A percentile compares a stretch with the other conserved stretches of the same genome.
phyloP scores from a whole-genome alignment of 2,113 vertebrate species.

The Sinocyclocheilus grahami region DNA sequence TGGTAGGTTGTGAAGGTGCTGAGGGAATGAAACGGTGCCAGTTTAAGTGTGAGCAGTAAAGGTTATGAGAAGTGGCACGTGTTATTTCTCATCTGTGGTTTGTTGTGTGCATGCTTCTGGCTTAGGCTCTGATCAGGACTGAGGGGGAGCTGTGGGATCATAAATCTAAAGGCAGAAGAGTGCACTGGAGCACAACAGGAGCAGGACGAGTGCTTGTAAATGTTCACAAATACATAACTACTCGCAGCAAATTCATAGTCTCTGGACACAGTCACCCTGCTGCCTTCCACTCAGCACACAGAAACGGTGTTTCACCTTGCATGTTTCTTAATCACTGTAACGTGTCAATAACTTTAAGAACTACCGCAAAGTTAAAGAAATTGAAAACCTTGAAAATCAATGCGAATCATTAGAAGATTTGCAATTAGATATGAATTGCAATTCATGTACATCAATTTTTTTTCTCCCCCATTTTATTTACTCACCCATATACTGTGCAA shows the following conservation, averaged over 20 bases:
- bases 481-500: too few species aligned
- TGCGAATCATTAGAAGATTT: too few species aligned
- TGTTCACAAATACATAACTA: slow-evolving; percentile 6
- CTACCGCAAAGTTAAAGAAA: too few species aligned
- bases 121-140: slow-evolving; percentile 27
- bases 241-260: background rate
- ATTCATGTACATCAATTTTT: too few species aligned
- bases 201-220: slow-evolving; percentile 20
- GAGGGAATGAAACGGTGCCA: background rate
- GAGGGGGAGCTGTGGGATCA: slow-evolving; percentile 12
- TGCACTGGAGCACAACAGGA: slow-evolving; percentile 29
- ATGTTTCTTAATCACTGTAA: background rate
- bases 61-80: slow-evolving; percentile 39
- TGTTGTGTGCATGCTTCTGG: slow-evolving; percentile 41
- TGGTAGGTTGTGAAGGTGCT: background rate
- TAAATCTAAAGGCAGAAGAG: slow-evolving; percentile 46
- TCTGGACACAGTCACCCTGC: background rate
- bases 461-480: too few species aligned
- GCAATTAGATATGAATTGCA: too few species aligned
- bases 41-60: slow-evolving; percentile 15
- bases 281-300: slow-evolving; percentile 26
- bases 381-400: too few species aligned
- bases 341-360: background rate
- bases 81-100: slow-evolving; percentile 15
- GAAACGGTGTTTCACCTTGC: background rate